Evolutionary conservation across 1,140 invertebrate genomes (phyloP).

Genomic region (Maniola jurtina): DNA sequence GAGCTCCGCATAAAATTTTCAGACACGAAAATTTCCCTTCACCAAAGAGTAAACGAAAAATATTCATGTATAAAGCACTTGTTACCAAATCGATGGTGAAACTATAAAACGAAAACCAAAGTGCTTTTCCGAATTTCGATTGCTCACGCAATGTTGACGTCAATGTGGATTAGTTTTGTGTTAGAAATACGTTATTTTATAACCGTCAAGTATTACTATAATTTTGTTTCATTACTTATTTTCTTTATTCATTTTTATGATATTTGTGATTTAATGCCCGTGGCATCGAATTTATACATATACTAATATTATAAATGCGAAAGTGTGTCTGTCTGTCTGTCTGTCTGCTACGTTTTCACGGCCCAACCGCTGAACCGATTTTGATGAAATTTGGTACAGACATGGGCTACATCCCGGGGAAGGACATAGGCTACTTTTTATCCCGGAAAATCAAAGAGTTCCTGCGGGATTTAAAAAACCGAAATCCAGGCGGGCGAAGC

Average conservation of each 20-base stretch:
- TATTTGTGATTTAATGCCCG: not conserved
- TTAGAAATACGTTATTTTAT: not conserved
- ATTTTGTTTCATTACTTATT: not conserved
- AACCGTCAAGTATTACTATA: not conserved
- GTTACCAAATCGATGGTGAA: conserved; percentile 3
- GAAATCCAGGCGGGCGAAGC: too few species aligned
- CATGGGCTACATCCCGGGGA: too few species aligned
- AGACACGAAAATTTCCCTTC: not conserved
- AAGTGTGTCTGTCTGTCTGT: too few species aligned
- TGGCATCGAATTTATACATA: too few species aligned
- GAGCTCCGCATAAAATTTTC: not conserved
- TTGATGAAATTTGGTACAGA: too few species aligned
- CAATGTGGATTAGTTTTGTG: not conserved
- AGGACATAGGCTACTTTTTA: too few species aligned
- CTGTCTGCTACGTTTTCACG: too few species aligned
- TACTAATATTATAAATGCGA: too few species aligned
- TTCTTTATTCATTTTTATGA: not conserved
- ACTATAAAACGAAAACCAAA: conserved; percentile 3
- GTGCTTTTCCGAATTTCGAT: conserved; percentile 13
- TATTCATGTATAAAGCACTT: conserved; percentile 5
- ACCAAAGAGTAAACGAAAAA: not conserved
- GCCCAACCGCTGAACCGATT: too few species aligned
- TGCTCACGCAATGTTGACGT: conserved; percentile 18
- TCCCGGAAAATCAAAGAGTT: too few species aligned
- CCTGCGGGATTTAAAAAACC: too few species aligned